phyloP scores from a whole-genome alignment of 1,140 invertebrate genomes.

The Proales similis region DNA sequence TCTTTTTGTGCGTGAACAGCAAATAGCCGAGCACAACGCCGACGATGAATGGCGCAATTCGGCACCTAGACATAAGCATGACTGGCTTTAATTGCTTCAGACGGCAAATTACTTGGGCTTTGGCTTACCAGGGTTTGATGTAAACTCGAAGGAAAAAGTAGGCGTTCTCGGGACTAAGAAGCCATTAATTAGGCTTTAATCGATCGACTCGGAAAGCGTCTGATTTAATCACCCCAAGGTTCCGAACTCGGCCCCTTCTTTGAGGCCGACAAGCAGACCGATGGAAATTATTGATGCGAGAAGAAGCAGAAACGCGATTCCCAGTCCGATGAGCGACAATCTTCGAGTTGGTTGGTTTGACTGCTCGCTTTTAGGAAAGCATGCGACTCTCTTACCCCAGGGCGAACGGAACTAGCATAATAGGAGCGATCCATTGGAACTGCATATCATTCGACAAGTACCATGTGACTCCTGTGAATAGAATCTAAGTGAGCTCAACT shows the following conservation, averaged over 20 bases:
- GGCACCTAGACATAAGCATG: too few relatives aligned
- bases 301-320: conserved; percentile 11
- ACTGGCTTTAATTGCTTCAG: too few relatives aligned
- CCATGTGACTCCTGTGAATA: conserved; percentile 67
- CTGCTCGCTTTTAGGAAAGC: background rate
- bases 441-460: conserved; percentile 75
- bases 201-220: background rate
- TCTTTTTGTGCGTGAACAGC: conserved; percentile 1
- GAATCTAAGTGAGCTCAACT: too few relatives aligned
- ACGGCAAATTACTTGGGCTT: too few relatives aligned
- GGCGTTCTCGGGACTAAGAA: conserved; percentile 33
- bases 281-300: conserved; percentile 39
- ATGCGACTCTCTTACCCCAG: background rate
- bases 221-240: background rate
- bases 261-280: conserved; percentile 38
- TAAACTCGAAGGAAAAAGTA: conserved; percentile 64
- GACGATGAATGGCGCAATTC: conserved; percentile 56
- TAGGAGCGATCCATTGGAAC: conserved; percentile 63
- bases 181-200: background rate
- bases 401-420: conserved; percentile 53
- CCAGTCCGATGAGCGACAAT: conserved; percentile 38
- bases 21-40: conserved; percentile 55
- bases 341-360: conserved; percentile 40
- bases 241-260: conserved; percentile 39
- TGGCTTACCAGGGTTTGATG: conserved; percentile 62